Base-by-base conservation (phyloP, 2,113 vertebrate species). In the Scytalopus superciliaris region DNA sequence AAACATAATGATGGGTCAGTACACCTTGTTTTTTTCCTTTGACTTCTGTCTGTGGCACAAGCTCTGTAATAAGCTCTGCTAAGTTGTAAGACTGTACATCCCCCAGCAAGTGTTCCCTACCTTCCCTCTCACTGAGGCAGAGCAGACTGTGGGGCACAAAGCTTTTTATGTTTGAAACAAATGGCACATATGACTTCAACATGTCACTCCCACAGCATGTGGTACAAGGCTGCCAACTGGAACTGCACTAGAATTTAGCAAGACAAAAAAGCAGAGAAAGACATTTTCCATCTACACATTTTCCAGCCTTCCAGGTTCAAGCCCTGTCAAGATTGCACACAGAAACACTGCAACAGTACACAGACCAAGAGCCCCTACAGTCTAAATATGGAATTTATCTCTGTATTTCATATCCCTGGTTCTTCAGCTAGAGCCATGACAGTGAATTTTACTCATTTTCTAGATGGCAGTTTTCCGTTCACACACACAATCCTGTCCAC, bases 271-370 rank as follows among this genome's bases (percentile, higher is more conserved):
- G 50, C 35, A 68, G 33, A 89, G 40, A 56, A 82, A 55, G 22
- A 40, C 2, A 1, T 63, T 76, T 77, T 45, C 21, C 74, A 60
- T 14, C 3, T 0, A 21, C 5, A 5, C 3, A 2, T 45, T 87
- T 91, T 19, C 52, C 47, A 69, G 40, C 25, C 62, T 82, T 47
- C 30, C 42, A 80, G 33, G 25, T 53, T 57, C 55, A 53, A 87
- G 30, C 21, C 39, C 55, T 62, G 55, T 25, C 52, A 90, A 45
- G 82, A 47, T 63, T 39, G 85, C 35, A 33, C 33, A 24, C 5
- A 30, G 33, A 24, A 85, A 64, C 35, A n/a, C 52, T 28, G 47
- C 64, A 85, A 9, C 1, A 14, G 9, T 5, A 12, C 60, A 49
- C 28, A 68, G 19, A 53, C 5, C 52, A 45, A 60, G 44, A 89